Conservation (phyloP, 2,797 vertebrate genomes). For the Notoglanidium macrostoma region DNA sequence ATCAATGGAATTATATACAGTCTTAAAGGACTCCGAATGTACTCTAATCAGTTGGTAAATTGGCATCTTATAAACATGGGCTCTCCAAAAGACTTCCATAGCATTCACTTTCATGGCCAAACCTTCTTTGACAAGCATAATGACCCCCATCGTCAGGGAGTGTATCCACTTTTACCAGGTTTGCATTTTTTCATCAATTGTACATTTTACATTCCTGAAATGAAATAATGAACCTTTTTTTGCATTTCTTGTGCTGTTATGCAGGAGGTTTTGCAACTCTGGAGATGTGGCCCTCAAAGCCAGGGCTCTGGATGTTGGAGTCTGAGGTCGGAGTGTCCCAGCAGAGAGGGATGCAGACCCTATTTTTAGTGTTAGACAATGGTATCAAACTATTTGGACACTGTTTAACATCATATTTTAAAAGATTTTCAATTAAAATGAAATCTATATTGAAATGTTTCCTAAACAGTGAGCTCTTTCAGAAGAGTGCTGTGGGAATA, state of each 20-base stretch:
- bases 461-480: not conserved
- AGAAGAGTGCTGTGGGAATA: not conserved
- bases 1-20: slow-evolving; percentile 90
- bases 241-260: slow-evolving; percentile 20
- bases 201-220: not conserved
- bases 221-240: slow-evolving; percentile 1
- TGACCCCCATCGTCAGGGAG: slow-evolving; percentile 79
- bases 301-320: slow-evolving; percentile 91
- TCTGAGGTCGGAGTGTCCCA: slow-evolving; percentile 87
- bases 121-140: slow-evolving; percentile 83
- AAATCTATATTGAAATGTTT: not conserved
- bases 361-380: slow-evolving; percentile 86
- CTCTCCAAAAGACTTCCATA: slow-evolving; percentile 83
- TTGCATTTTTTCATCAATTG: slow-evolving; percentile 43
- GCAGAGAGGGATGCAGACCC: slow-evolving; percentile 88
- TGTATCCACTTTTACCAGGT: slow-evolving; percentile 90
- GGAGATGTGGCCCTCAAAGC: slow-evolving; percentile 89
- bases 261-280: slow-evolving; percentile 88
- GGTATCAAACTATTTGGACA: slow-evolving; percentile 70
- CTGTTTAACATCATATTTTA: not conserved
- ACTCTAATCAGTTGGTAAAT: slow-evolving; percentile 79
- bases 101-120: slow-evolving; percentile 92
- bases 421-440: not conserved
- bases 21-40: slow-evolving; percentile 91
- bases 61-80: slow-evolving; percentile 95